Conservation (phyloP, 1,140 invertebrate genomes). For the Ceratitis capitata region DNA sequence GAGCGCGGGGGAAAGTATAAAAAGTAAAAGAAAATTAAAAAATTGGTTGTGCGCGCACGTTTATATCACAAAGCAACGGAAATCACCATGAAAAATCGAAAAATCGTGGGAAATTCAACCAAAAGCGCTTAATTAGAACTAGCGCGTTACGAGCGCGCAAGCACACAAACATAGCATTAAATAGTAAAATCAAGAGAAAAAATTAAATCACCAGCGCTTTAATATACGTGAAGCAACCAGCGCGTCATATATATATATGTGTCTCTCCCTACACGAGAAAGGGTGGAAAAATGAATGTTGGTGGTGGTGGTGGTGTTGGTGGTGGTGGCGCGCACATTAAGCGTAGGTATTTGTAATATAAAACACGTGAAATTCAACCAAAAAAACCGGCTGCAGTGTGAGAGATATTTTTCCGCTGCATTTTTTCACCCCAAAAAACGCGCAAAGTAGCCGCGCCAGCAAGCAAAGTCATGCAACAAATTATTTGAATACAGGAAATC, state of each 20-base stretch:
- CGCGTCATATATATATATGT: too few species aligned
- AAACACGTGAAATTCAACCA: neutral
- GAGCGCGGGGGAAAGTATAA: neutral
- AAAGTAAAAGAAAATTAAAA: neutral
- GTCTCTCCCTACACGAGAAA: too few species aligned
- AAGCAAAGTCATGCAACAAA: neutral
- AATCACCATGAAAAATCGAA: neutral
- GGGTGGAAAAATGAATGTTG: constrained; percentile 1
- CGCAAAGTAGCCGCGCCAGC: neutral
- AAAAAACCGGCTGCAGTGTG: constrained; percentile 6
- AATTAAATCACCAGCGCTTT: constrained; percentile 15
- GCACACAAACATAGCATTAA: neutral
- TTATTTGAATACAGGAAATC: neutral
- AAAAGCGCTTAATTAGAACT: neutral
- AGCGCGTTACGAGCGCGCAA: neutral
- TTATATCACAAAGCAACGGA: neutral
- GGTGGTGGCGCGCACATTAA: neutral
- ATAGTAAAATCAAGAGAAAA: neutral
- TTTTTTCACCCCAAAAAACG: constrained; percentile 16
- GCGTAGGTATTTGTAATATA: too few species aligned
- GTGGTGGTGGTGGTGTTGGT: neutral
- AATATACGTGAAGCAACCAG: neutral
- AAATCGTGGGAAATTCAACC: constrained; percentile 25
- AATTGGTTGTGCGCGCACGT: neutral
- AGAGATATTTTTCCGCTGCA: neutral